Base-by-base conservation (phyloP, 1,140 invertebrate species). In the Magallana angulata region DNA sequence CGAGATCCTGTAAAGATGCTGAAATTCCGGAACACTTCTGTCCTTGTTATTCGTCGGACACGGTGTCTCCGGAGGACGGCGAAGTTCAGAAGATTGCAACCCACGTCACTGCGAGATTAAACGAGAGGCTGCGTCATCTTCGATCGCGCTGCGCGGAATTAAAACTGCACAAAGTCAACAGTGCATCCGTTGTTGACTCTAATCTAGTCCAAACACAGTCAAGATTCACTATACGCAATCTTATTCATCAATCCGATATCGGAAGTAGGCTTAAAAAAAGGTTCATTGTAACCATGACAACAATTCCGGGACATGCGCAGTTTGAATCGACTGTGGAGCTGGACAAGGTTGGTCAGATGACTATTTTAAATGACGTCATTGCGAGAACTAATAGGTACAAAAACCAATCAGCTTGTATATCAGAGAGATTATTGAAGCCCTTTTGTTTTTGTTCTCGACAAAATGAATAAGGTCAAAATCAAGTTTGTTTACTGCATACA, bases 301-400 rank as follows among this genome's bases (percentile, higher is more conserved):
- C 92, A 1, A 83, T 82, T 16, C 94, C 94, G 14, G 92, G 93
- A 24, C 80, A 89, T 9, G 94, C 90, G 0, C 60, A 92, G 30
- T 92, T 95, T 84, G 94, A 95, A 81, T 92, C 90, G 0, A 93
- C 91, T 7, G 81, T 87, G 9, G 80, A 90, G 24, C 87, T 91
- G 11, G 60, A 87, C 2, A 56, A 8, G 4, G 57, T 86, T 30
- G 64, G 87, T 48, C 64, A 85, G 4, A 91, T 90, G 80, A 87
- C 71, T 2, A 76, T 93, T n/a, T 85, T 92, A 2, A 93, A 92
- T 11, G 92, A 93, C 56, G 91, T 94, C 24, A 94, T 93, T 16
- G 93, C 92, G 16, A 87, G 94, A 8, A 92, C 92, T 16, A 95
- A 94, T 62, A 89, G 60, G 59, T 94, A 94, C 60, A 93, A 92